These are phyloP conservation scores for Entelurus aequoreus DNA, from an alignment of 2,113 vertebrate genomes.

Conservation along the genomic window DNA sequence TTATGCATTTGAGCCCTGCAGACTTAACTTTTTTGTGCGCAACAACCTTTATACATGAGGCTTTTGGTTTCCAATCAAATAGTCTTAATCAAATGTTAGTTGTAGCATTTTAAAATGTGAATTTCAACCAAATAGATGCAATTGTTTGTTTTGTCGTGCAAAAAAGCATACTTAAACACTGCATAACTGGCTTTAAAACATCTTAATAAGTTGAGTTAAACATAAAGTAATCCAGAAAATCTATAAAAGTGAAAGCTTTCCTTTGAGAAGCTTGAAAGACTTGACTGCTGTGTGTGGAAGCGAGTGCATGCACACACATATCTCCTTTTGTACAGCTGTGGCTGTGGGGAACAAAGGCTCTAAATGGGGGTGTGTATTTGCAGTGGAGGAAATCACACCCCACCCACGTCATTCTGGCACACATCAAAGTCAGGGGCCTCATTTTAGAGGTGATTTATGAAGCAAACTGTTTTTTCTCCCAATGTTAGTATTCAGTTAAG, in stretches of 20 bases:
- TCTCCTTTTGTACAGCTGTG: constrained; percentile 53
- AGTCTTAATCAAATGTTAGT: no score
- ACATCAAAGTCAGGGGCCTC: constrained; percentile 56
- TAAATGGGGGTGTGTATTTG: constrained; percentile 26
- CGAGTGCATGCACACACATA: background rate
- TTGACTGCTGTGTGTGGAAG: background rate
- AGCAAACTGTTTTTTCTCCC: constrained; percentile 22
- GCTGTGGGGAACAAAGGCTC: constrained; percentile 65
- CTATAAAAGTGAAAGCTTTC: constrained; percentile 9
- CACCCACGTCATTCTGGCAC: constrained; percentile 36
- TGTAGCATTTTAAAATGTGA: no score
- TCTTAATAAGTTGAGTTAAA: background rate
- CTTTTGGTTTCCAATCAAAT: no score
- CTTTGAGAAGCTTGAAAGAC: background rate
- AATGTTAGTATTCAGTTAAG: background rate
- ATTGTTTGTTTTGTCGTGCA: background rate
- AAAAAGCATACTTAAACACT: background rate
- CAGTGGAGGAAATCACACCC: constrained; percentile 55
- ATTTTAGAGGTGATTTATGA: constrained; percentile 33
- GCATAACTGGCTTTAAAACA: background rate
- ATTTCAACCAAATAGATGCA: no score
- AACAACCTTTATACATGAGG: no score
- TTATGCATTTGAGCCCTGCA: no score
- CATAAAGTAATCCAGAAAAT: constrained; percentile 1
- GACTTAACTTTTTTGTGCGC: no score